Conservation (phyloP, 1,140 invertebrate species). For the Glossosoma conforme region DNA sequence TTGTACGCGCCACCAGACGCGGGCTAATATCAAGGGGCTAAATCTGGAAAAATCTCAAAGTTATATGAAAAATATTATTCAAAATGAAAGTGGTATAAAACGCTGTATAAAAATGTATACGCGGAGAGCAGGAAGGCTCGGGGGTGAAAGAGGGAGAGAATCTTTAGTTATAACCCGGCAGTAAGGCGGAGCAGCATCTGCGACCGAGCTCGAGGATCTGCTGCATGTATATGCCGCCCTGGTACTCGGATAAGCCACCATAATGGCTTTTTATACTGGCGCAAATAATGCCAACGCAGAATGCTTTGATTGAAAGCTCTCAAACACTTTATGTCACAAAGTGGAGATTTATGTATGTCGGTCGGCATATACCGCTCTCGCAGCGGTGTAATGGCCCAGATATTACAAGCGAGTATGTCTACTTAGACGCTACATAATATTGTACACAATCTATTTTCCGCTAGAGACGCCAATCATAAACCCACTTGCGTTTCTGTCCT, state of each 20-base stretch:
- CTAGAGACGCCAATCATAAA: too few species aligned
- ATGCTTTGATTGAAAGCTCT: slow-evolving; percentile 10
- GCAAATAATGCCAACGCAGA: slow-evolving; percentile 17
- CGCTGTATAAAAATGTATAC: slow-evolving; percentile 26
- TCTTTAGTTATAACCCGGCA: slow-evolving; percentile 22
- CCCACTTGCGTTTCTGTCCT: too few species aligned
- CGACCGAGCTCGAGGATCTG: slow-evolving; percentile 12
- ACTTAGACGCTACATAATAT: too few species aligned
- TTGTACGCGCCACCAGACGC: slow-evolving; percentile 7
- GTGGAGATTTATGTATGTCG: background rate
- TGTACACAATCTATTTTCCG: too few species aligned
- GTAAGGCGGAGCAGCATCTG: slow-evolving; percentile 21
- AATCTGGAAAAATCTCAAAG: slow-evolving; percentile 31
- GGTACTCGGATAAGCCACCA: slow-evolving; percentile 22
- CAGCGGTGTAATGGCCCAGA: too few species aligned
- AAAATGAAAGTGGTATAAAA: slow-evolving; percentile 31
- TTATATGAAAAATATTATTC: slow-evolving; percentile 32
- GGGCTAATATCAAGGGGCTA: slow-evolving; percentile 24
- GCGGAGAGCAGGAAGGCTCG: slow-evolving; percentile 3
- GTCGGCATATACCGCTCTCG: too few species aligned
- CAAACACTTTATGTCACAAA: background rate
- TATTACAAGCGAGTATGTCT: too few species aligned
- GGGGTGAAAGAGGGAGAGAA: slow-evolving; percentile 3
- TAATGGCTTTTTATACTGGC: slow-evolving; percentile 22
- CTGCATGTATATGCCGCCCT: slow-evolving; percentile 14